phyloP scores from a whole-genome alignment of 2,113 vertebrate genomes.

The Cettia cetti region DNA sequence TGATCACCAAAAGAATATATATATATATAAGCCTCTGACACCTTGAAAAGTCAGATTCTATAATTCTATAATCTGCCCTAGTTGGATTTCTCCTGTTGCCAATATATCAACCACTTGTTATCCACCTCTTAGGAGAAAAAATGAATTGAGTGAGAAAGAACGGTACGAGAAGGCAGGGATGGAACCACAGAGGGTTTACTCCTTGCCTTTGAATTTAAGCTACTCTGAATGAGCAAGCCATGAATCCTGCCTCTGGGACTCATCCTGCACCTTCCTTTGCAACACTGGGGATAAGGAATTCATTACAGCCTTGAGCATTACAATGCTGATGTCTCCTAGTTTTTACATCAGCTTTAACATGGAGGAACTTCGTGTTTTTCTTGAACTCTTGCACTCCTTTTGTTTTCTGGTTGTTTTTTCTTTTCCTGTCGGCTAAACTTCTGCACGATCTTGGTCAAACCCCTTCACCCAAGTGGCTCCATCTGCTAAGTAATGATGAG shows the following conservation, averaged over 20 bases:
- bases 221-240: not conserved
- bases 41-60: constrained; percentile 10
- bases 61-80: not conserved
- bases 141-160: not conserved
- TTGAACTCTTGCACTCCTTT: not conserved
- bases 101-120: not conserved
- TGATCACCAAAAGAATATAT: not conserved
- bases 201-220: constrained; percentile 5
- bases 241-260: not conserved
- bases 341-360: not conserved
- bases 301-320: not conserved
- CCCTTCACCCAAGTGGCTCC: not conserved
- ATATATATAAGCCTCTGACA: not conserved
- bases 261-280: not conserved
- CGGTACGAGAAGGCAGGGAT: not conserved
- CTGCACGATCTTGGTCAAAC: not conserved
- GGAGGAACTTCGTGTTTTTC: not conserved
- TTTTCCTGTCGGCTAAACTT: not conserved
- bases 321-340: not conserved
- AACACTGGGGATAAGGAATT: not conserved
- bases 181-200: not conserved
- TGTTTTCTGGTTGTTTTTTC: not conserved
- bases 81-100: not conserved
- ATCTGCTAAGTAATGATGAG: not conserved
- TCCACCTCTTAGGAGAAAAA: not conserved